Evolutionary conservation across 2,888 invertebrate species (phyloP).

Genomic region (Cybosia mesomella): DNA sequence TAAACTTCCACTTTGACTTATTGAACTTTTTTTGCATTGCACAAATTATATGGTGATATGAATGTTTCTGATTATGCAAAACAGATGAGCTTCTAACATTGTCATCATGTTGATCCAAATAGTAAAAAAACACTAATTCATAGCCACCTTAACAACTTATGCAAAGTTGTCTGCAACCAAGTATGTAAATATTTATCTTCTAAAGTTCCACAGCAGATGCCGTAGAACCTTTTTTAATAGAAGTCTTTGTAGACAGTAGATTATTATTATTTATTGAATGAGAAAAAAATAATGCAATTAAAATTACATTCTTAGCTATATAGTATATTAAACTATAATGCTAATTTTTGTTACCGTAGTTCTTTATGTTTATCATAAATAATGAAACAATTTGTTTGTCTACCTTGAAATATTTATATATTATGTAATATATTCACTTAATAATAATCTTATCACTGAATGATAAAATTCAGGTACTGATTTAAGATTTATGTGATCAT

Average conservation of each 20-base stretch:
- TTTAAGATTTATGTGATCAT: constrained; percentile 41
- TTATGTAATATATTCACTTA: constrained; percentile 28
- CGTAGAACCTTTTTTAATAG: neutral
- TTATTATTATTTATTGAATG: neutral
- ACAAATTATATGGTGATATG: neutral
- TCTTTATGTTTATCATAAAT: constrained; percentile 6
- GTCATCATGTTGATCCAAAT: no score
- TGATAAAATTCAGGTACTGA: constrained; percentile 33
- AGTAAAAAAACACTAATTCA: no score
- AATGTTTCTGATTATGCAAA: neutral
- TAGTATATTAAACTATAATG: constrained; percentile 1
- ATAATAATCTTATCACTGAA: constrained; percentile 43
- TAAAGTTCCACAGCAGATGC: neutral
- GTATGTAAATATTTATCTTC: neutral
- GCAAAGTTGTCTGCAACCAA: neutral
- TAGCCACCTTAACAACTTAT: neutral
- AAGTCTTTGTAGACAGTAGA: neutral
- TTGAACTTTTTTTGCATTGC: neutral
- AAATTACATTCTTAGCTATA: neutral
- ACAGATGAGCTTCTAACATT: neutral
- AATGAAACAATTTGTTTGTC: neutral
- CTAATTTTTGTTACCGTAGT: neutral
- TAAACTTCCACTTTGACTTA: neutral
- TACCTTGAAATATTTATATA: constrained; percentile 15
- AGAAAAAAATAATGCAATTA: no score